These are phyloP conservation scores for Dorcus parallelipipedus DNA, from an alignment of 2,888 invertebrate genomes.

Conservation along the genomic window DNA sequence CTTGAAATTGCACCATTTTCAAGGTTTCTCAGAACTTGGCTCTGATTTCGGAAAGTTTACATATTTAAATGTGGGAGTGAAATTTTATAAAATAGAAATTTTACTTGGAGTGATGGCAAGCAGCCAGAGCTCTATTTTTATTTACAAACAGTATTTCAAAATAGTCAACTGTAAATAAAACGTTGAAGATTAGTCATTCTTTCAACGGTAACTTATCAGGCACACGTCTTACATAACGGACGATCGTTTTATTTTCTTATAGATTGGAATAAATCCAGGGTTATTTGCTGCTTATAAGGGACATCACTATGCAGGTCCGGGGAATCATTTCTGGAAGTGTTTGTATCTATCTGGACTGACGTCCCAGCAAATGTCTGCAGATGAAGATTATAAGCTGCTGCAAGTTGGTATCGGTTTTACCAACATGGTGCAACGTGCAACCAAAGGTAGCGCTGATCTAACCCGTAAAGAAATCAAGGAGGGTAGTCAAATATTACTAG, in stretches of 20 bases:
- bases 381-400: slow-evolving; percentile 90
- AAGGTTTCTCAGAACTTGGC: no score
- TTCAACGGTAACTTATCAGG: no score
- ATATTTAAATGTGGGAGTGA: slow-evolving; percentile 11
- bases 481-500: slow-evolving; percentile 82
- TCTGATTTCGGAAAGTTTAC: not conserved
- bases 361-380: slow-evolving; percentile 92
- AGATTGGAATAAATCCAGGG: slow-evolving; percentile 98
- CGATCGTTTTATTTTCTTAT: slow-evolving; percentile 35
- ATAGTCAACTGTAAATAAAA: not conserved
- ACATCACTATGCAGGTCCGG: slow-evolving; percentile 97
- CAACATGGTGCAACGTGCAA: slow-evolving; percentile 94
- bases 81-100: slow-evolving; percentile 13
- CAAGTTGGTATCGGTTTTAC: slow-evolving; percentile 97
- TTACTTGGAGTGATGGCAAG: slow-evolving; percentile 15
- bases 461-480: slow-evolving; percentile 92
- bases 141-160: slow-evolving; percentile 8
- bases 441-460: slow-evolving; percentile 93
- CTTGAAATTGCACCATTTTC: no score
- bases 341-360: slow-evolving; percentile 91
- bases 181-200: no score
- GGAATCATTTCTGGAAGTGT: slow-evolving; percentile 99
- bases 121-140: slow-evolving; percentile 17
- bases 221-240: not conserved
- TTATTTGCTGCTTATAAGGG: slow-evolving; percentile 96